Evolutionary conservation across 2,113 vertebrate genomes (phyloP), one percentile per base, ranked within the genome.

Genomic region (Pogona vitticeps): DNA sequence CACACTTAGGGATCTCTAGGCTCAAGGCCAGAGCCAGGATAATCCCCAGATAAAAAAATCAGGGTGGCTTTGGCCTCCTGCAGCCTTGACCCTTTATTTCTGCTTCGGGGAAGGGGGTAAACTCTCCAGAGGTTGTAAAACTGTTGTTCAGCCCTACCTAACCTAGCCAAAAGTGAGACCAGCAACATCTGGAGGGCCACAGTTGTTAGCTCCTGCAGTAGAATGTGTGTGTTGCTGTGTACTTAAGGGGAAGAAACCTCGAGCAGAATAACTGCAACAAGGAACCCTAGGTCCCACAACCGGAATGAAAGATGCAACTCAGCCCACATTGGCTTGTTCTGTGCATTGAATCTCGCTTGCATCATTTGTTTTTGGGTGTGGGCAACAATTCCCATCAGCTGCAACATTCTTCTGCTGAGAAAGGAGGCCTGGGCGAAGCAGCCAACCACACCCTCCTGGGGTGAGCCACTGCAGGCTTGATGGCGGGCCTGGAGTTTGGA

Each of bases 361-460:
- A 76, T 86, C 81, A 87, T 87, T 79, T 87, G 85, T 56, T 52
- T 82, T 67, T 52, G 79, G 79, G 78, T 81, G 80, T 75, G 67
- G 85, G 85, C 85, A 73, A 67, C 56, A 33, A 67, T 9, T 23
- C 38, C 70, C 65, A 78, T 61, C 85, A 61, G 59, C 79, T 82
- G 79, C 72, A 87, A 76, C 85, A 87, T 87, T 87, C 76, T 67
- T 82, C 67, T 75, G n/a, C 40, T 15, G 78, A 73, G 78, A 71
- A 82, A 81, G 59, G 79, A 75, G 59, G 76, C 12, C 76, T 71
- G 76, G 46, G 46, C 58, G 46, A 75, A 76, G 71, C 28, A 65
- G 79, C 79, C 71, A 87, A 67, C 85, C 85, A 81, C 85, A 82
- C 85, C 85, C 85, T 76, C 59, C 42, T 28, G 10, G 71, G 20